Evolutionary conservation across 2,797 vertebrate species (phyloP).

Genomic region (Meda fulgida): DNA sequence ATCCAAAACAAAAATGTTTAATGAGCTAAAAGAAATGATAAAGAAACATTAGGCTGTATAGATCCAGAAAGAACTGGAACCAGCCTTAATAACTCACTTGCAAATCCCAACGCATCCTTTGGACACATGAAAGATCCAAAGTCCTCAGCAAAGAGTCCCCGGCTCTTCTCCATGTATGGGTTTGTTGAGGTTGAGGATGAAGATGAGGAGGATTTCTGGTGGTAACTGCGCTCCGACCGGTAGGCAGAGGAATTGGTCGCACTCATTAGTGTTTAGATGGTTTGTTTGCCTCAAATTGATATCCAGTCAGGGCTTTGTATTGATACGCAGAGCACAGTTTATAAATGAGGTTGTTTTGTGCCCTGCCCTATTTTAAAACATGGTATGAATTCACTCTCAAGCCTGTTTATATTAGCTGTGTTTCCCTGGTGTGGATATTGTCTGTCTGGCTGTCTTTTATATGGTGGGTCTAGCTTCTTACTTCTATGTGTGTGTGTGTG

Average conservation of each 20-base stretch:
- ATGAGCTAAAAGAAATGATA: neutral
- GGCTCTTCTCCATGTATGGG: conserved; percentile 90
- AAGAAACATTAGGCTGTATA: neutral
- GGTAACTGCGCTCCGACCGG: conserved; percentile 86
- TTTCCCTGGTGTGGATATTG: conserved; percentile 49
- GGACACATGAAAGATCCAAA: conserved; percentile 92
- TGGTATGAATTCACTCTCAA: conserved; percentile 37
- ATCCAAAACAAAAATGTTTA: neutral
- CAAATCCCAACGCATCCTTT: conserved; percentile 83
- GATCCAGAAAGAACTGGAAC: conserved; percentile 26
- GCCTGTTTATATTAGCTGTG: conserved; percentile 41
- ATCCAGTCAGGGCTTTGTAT: conserved; percentile 31
- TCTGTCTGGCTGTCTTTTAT: conserved; percentile 65
- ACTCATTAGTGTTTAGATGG: conserved; percentile 76
- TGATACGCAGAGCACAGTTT: neutral
- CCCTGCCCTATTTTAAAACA: conserved; percentile 51
- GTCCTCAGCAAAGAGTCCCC: conserved; percentile 86
- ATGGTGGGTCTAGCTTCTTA: conserved; percentile 54
- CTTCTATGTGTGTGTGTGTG: conserved; percentile 52
- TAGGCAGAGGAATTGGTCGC: conserved; percentile 83
- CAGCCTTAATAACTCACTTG: conserved; percentile 81
- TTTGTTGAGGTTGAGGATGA: conserved; percentile 74
- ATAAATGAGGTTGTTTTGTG: conserved; percentile 25
- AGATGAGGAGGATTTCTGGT: conserved; percentile 76
- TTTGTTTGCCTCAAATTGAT: conserved; percentile 38